A percentile compares a stretch with the other conserved stretches of the same genome.
Evolutionary conservation across 2,797 vertebrate species (phyloP).

Genomic region (Poeciliopsis turneri): DNA sequence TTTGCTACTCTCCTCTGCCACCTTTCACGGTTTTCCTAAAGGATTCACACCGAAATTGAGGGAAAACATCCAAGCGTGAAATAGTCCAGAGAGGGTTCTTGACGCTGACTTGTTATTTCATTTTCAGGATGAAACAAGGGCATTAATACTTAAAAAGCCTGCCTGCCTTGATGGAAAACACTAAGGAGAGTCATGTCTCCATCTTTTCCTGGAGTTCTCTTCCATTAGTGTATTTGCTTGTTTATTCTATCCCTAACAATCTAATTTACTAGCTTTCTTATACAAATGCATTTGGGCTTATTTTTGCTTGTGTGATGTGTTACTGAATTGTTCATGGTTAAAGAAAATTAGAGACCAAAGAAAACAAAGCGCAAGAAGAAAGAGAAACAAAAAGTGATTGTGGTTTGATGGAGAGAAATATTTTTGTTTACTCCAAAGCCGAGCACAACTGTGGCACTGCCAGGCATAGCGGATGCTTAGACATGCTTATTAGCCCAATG

Average conservation of each 20-base stretch:
- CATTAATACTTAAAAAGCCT: slow-evolving; percentile 76
- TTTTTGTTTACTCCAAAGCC: slow-evolving; percentile 75
- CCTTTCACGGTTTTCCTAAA: slow-evolving; percentile 65
- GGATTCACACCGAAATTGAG: slow-evolving; percentile 72
- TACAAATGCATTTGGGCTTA: slow-evolving; percentile 21
- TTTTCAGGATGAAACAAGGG: slow-evolving; percentile 74
- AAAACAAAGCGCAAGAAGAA: slow-evolving; percentile 20
- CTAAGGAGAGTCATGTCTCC: slow-evolving; percentile 28
- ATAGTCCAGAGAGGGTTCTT: slow-evolving; percentile 75
- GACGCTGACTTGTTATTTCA: slow-evolving; percentile 75
- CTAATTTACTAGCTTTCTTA: slow-evolving; percentile 33
- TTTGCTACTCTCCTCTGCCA: slow-evolving; percentile 35
- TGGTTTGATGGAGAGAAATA: slow-evolving; percentile 70
- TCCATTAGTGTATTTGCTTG: slow-evolving; percentile 6
- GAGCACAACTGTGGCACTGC: slow-evolving; percentile 76
- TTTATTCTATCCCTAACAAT: slow-evolving; percentile 16
- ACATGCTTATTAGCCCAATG: slow-evolving; percentile 78
- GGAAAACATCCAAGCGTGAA: slow-evolving; percentile 78
- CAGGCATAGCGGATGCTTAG: slow-evolving; percentile 71
- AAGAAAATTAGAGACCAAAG: slow-evolving; percentile 13
- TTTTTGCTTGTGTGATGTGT: slow-evolving; percentile 18
- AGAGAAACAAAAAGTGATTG: slow-evolving; percentile 20
- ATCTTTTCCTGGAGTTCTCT: slow-evolving; percentile 31
- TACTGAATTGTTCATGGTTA: slow-evolving; percentile 43
- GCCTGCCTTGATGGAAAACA: slow-evolving; percentile 48